These are phyloP conservation scores for Caenorhabditis panamensis DNA, from an alignment of 2,888 invertebrate genomes.

Conservation along the genomic window DNA sequence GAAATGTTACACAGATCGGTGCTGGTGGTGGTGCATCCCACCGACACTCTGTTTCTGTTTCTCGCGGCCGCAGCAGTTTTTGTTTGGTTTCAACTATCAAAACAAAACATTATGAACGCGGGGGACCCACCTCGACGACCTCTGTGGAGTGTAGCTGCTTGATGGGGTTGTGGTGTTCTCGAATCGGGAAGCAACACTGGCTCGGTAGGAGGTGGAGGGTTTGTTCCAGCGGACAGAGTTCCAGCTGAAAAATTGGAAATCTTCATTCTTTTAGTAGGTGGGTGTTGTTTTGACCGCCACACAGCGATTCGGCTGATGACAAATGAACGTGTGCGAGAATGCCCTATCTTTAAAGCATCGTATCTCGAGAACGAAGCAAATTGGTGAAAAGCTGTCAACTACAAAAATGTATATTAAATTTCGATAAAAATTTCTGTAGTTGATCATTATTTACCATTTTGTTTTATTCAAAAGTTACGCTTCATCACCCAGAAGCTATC, in stretches of 20 bases:
- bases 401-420: too few species aligned
- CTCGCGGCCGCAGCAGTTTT: constrained; percentile 52
- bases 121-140: constrained; percentile 44
- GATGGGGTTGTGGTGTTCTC: constrained; percentile 57
- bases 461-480: too few species aligned
- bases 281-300: too few species aligned
- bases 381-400: too few species aligned
- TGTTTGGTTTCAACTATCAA: constrained; percentile 42
- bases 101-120: constrained; percentile 55
- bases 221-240: constrained; percentile 77
- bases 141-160: constrained; percentile 46
- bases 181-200: constrained; percentile 65
- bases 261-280: too few species aligned
- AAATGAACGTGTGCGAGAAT: too few species aligned
- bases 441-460: too few species aligned
- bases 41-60: constrained; percentile 7
- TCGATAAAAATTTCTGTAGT: too few species aligned
- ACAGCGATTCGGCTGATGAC: too few species aligned
- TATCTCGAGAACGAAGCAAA: too few species aligned
- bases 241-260: constrained; percentile 63
- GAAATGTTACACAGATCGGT: constrained; percentile 43
- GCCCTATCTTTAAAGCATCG: too few species aligned
- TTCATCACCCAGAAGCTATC: too few species aligned
- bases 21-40: constrained; percentile 43
- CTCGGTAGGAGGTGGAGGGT: constrained; percentile 67